Conservation (phyloP, 2,113 vertebrate genomes). For the Onychostruthus taczanowskii region DNA sequence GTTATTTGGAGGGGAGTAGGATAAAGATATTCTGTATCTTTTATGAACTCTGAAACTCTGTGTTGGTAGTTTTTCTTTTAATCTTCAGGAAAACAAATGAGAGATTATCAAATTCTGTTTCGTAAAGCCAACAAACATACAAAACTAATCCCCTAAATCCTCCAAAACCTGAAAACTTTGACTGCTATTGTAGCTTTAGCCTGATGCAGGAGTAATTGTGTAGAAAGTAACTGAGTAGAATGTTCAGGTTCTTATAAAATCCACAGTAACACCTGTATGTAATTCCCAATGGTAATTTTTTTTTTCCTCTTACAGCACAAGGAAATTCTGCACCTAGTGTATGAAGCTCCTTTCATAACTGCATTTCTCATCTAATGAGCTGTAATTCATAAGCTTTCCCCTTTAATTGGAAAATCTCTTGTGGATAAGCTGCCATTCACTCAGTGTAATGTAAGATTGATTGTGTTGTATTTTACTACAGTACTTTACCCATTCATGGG, state of each 20-base stretch:
- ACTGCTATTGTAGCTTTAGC: neutral
- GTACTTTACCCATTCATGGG: neutral
- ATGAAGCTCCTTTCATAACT: conserved; percentile 34
- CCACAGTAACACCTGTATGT: neutral
- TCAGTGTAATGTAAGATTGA: conserved; percentile 34
- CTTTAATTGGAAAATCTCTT: conserved; percentile 60
- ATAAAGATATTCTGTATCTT: neutral
- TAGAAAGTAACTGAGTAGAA: neutral
- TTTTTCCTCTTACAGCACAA: neutral
- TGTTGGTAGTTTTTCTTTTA: neutral
- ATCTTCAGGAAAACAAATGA: neutral
- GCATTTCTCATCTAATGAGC: conserved; percentile 47
- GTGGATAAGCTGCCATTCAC: conserved; percentile 42
- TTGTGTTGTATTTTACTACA: neutral
- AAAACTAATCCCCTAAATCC: neutral
- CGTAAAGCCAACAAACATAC: neutral
- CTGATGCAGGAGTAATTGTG: neutral
- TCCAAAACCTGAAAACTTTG: neutral
- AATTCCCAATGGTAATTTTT: conserved; percentile 6
- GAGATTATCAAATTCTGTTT: neutral
- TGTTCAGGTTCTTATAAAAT: conserved; percentile 4
- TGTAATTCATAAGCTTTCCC: conserved; percentile 46
- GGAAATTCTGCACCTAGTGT: conserved; percentile 25
- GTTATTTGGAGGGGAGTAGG: neutral
- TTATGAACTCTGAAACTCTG: neutral